A percentile compares a stretch with the other conserved stretches of the same genome.
phyloP scores from a whole-genome alignment of 2,888 invertebrate genomes.

The Xanthostigma xanthostigma region DNA sequence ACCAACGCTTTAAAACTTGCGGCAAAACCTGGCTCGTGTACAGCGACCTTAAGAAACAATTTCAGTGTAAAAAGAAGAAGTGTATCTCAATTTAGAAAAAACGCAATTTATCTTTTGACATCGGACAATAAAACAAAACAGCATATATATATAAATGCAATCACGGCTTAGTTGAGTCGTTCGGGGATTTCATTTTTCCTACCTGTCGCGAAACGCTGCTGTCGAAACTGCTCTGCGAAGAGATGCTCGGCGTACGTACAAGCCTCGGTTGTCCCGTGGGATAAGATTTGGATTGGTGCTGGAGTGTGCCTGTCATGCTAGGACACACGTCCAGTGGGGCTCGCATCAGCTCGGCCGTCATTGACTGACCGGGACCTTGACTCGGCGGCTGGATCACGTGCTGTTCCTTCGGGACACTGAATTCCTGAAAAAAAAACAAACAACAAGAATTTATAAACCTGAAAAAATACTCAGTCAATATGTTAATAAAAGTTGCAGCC shows the following conservation, averaged over 20 bases:
- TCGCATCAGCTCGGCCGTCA: slow-evolving; percentile 27
- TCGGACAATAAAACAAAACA: too few relatives aligned
- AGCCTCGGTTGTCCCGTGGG: slow-evolving; percentile 42
- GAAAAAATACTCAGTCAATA: too few relatives aligned
- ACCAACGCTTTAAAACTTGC: too few relatives aligned
- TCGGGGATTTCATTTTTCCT: neutral
- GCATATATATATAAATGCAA: too few relatives aligned
- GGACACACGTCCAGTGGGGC: slow-evolving; percentile 38
- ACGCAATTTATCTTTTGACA: too few relatives aligned
- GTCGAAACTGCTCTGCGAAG: slow-evolving; percentile 71
- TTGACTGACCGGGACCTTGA: slow-evolving; percentile 27
- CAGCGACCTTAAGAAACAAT: too few relatives aligned
- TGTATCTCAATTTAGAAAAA: too few relatives aligned
- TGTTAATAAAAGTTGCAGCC: too few relatives aligned
- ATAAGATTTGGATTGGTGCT: slow-evolving; percentile 55
- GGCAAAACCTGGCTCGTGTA: too few relatives aligned
- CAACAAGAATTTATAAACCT: neutral
- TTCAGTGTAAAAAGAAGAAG: too few relatives aligned
- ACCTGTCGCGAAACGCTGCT: slow-evolving; percentile 49
- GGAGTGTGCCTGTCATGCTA: slow-evolving; percentile 34
- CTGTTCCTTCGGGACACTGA: slow-evolving; percentile 47
- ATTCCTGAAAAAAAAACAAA: slow-evolving; percentile 37
- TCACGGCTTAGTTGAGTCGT: too few relatives aligned
- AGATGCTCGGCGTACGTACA: slow-evolving; percentile 64
- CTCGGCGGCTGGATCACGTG: slow-evolving; percentile 44